These are phyloP conservation scores for Aphaenogaster floridana DNA, from an alignment of 1,140 invertebrate species.

Conservation along the genomic window DNA sequence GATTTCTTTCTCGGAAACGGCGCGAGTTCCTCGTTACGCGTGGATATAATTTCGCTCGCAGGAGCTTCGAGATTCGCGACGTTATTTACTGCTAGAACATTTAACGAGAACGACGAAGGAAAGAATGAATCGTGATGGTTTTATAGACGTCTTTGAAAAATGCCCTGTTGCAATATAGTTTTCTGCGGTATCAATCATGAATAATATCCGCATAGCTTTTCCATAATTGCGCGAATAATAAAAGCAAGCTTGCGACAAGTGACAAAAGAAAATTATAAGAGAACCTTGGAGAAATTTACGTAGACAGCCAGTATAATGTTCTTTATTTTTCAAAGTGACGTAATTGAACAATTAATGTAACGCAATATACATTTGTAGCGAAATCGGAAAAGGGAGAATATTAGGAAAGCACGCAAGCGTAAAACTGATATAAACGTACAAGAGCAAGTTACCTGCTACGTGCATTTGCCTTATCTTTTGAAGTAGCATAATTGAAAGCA, in stretches of 20 bases:
- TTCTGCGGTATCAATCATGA: not conserved
- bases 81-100: not conserved
- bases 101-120: not conserved
- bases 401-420: not conserved
- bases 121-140: not conserved
- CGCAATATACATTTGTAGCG: not conserved
- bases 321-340: not conserved
- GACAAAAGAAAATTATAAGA: not conserved
- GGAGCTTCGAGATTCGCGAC: constrained; percentile 17
- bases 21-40: constrained; percentile 28
- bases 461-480: not conserved
- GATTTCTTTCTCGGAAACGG: constrained; percentile 59
- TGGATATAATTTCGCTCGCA: constrained; percentile 30
- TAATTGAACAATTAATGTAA: not conserved
- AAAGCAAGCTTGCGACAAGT: not conserved
- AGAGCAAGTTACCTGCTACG: not conserved
- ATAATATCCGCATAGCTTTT: not conserved
- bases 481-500: constrained; percentile 37
- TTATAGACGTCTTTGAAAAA: not conserved
- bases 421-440: constrained; percentile 1
- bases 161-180: not conserved
- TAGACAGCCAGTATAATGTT: not conserved
- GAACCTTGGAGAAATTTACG: not conserved
- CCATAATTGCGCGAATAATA: not conserved
- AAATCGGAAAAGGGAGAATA: constrained; percentile 8